Percentiles rank a stretch among this genome's conserved stretches.
Conservation (phyloP, 2,888 invertebrate species). For the Scotopteryx bipunctaria region DNA sequence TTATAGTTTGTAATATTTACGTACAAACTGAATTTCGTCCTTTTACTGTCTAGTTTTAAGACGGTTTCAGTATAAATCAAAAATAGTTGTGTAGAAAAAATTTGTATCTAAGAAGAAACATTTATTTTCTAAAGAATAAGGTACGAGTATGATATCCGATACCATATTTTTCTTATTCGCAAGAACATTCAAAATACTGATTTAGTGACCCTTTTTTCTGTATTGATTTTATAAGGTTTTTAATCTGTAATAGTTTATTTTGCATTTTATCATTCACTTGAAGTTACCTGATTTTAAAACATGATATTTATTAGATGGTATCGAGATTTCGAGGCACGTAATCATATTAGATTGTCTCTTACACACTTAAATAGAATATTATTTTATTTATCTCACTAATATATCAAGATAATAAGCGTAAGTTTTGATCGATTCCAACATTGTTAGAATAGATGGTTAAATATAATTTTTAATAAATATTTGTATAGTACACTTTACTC, state of each 20-base stretch:
- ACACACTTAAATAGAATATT: conserved; percentile 70
- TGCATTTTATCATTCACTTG: background rate
- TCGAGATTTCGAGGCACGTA: conserved; percentile 73
- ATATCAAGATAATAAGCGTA: conserved; percentile 82
- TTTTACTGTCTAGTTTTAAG: background rate
- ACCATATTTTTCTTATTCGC: conserved; percentile 43
- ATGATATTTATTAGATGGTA: conserved; percentile 43
- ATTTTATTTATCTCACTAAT: conserved; percentile 65
- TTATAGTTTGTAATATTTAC: background rate
- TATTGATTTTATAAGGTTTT: background rate
- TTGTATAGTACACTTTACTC: conserved; percentile 36
- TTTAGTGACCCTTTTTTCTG: too few relatives aligned
- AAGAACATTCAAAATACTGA: background rate
- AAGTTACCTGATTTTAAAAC: background rate
- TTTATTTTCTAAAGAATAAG: conserved; percentile 58
- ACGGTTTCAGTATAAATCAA: conserved; percentile 51
- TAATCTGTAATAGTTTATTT: background rate
- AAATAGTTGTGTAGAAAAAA: conserved; percentile 52
- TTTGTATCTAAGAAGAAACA: conserved; percentile 64
- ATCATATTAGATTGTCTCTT: conserved; percentile 64
- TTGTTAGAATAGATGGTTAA: conserved; percentile 57
- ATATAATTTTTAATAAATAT: conserved; percentile 39
- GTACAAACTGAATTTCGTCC: background rate
- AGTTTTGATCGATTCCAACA: conserved; percentile 66
- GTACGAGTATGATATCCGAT: conserved; percentile 63